Conservation (phyloP, 2,888 invertebrate species). For the Zhuqinia jingwanae region DNA sequence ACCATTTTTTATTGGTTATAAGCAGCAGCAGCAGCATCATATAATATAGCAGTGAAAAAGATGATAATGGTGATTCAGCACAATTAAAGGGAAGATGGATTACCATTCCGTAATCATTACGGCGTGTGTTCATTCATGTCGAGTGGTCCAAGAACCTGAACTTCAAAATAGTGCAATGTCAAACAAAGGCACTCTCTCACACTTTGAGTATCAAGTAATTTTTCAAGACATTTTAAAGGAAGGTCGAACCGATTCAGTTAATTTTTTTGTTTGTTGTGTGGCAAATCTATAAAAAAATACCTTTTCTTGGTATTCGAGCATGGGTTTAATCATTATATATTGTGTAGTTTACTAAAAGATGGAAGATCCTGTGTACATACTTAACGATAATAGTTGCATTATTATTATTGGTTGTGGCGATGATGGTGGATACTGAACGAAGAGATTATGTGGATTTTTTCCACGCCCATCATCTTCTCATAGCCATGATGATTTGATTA, state of each 20-base stretch:
- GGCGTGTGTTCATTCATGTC: neutral
- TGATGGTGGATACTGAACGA: neutral
- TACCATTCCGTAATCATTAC: constrained; percentile 4
- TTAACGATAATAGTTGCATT: too few species aligned
- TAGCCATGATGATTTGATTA: constrained; percentile 28
- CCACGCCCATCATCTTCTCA: constrained; percentile 54
- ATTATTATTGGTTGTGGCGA: too few species aligned
- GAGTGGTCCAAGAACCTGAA: constrained; percentile 40
- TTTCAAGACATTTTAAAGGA: constrained; percentile 32
- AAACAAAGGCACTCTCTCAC: constrained; percentile 29
- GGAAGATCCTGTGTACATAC: constrained; percentile 20
- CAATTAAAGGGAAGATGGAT: constrained; percentile 65
- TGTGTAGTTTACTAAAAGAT: neutral
- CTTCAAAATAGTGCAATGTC: neutral
- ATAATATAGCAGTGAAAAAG: too few species aligned
- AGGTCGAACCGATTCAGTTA: constrained; percentile 62
- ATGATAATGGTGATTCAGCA: constrained; percentile 41
- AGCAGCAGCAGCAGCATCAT: neutral
- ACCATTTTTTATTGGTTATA: too few species aligned
- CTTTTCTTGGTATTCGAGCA: neutral
- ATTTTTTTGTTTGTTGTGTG: constrained; percentile 30
- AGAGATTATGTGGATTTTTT: constrained; percentile 54
- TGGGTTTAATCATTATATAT: neutral
- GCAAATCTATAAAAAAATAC: neutral
- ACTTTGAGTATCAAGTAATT: neutral